Percentiles rank a stretch among this genome's conserved stretches.
These are phyloP conservation scores for Disparrhopalites patrizii DNA, from an alignment of 2,888 invertebrate genomes.

Conservation along the genomic window DNA sequence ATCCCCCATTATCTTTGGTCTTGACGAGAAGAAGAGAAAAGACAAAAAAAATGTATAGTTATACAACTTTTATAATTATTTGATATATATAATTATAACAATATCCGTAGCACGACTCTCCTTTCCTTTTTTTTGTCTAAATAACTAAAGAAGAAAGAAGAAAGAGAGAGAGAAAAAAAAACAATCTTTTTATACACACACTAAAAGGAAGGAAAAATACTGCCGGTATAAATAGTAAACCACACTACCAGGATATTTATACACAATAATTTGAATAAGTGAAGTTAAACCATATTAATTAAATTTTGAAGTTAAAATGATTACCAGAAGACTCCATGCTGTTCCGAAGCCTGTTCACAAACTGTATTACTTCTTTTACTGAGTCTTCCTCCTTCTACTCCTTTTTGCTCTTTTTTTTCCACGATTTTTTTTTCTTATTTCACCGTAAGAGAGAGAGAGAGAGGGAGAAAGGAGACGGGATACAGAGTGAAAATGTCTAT, in stretches of 20 bases:
- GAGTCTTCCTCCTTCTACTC: slow-evolving; percentile 2
- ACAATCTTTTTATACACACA: not conserved
- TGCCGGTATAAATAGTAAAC: no score
- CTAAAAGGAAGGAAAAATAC: no score
- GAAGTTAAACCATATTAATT: slow-evolving; percentile 20
- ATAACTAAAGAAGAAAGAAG: not conserved
- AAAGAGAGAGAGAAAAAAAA: not conserved
- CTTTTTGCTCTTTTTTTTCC: not conserved
- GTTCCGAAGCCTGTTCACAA: slow-evolving; percentile 4
- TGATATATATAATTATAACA: no score
- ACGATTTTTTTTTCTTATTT: not conserved
- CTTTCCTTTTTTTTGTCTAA: not conserved
- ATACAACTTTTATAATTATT: not conserved
- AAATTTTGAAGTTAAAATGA: slow-evolving; percentile 21
- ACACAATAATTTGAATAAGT: not conserved
- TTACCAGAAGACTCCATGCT: slow-evolving; percentile 24
- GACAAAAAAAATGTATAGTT: not conserved
- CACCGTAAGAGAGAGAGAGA: not conserved
- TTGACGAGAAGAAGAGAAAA: not conserved
- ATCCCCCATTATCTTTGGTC: no score
- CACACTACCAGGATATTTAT: no score
- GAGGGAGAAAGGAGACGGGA: not conserved
- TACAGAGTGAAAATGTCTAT: slow-evolving; percentile 1
- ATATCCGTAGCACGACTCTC: not conserved
- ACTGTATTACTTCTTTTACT: not conserved